phyloP scores from a whole-genome alignment of 2,888 invertebrate genomes.

The Tineola bisselliella region DNA sequence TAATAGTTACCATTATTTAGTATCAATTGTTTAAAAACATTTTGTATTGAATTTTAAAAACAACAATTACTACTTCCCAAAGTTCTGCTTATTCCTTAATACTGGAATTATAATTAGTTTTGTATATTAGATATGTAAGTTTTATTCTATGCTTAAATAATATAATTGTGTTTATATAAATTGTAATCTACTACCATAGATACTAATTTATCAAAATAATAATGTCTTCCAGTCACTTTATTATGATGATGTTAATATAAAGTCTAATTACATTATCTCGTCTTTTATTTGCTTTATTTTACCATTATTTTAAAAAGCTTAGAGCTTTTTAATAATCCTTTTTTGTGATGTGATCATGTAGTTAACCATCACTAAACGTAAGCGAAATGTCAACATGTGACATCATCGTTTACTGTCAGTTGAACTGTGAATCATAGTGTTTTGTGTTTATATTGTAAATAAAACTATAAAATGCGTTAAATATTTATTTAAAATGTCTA shows the following conservation, averaged over 20 bases:
- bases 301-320: no score
- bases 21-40: no score
- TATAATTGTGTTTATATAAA: background rate
- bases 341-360: no score
- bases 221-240: background rate
- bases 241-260: background rate
- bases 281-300: background rate
- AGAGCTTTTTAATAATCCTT: no score
- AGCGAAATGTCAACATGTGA: no score
- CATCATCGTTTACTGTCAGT: no score
- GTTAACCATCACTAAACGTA: no score
- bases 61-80: no score
- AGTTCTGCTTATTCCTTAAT: no score
- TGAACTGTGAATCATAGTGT: no score
- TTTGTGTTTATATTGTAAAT: background rate
- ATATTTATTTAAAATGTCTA: background rate
- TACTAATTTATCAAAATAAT: background rate
- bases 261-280: background rate
- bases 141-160: background rate
- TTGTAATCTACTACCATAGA: background rate
- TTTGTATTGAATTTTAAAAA: no score
- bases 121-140: background rate
- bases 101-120: no score
- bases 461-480: background rate
- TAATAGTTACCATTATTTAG: background rate